Evolutionary conservation across 2,113 vertebrate genomes (phyloP), one percentile per base, ranked within the genome.

Genomic region (Gasterosteus aculeatus): DNA sequence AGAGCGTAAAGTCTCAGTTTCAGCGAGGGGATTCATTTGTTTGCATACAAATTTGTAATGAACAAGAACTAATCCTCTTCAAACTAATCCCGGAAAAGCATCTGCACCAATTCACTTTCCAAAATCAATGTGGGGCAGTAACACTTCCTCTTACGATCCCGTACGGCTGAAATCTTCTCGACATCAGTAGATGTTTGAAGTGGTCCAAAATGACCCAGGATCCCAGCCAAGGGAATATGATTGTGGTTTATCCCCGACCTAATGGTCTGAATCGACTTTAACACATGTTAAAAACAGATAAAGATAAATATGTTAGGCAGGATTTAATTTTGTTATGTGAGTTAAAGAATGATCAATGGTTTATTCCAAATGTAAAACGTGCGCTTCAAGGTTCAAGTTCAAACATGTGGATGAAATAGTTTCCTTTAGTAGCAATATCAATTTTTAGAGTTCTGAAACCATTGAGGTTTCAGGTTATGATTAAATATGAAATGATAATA

Each of bases 61-160:
- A 80, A 60, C 44, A 58, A 80, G 56, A 80, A 39, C 2, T 88
- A 89, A 86, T 86, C 88, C 78, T 70, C 51, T 75, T 54, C 51
- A 69, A 75, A 90, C 82, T 68, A 90, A 88, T 91, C 80, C 80
- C 54, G n/a, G 11, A 54, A 76, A 87, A 72, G 82, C 83, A 85
- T 75, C 82, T 84, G 82, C 33, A 62, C 38, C 73, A 61, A 80
- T 83, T 83, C 26, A 63, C 57, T 68, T 41, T 54, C 42, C 74
- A 72, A 68, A 87, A 88, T 87, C 80, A 85, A 89, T 86, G 38
- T 78, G 74, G 69, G 60, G 86, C 79, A 57, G 54, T 75, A 22
- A 75, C 76, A 56, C 9, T 33, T 47, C 61, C 22, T 29, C 66
- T 83, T 64, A 72, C 22, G 35, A n/a, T 51, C 53, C 35, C 5